Evolutionary conservation across 2,797 vertebrate species (phyloP).

Genomic region (Ptychadena robeensis): DNA sequence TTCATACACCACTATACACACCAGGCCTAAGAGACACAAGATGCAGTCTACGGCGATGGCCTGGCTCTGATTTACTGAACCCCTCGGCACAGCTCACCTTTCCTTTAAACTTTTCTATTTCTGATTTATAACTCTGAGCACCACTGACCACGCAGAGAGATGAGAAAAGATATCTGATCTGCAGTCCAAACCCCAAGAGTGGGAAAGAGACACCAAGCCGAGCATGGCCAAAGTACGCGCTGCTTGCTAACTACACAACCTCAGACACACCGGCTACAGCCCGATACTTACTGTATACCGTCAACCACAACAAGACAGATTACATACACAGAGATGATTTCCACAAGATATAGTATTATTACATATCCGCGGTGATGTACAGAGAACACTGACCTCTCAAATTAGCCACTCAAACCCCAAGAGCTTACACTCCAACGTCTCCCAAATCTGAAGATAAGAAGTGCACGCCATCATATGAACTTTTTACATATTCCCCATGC

Average conservation of each 20-base stretch:
- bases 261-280: background rate
- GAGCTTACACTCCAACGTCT: too few species aligned
- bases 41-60: background rate
- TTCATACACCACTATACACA: too few species aligned
- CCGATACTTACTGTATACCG: background rate
- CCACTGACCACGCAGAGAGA: background rate
- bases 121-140: background rate
- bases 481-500: too few species aligned
- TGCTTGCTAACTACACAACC: background rate
- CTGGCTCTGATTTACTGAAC: background rate
- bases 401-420: too few species aligned
- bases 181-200: background rate
- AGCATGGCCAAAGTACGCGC: background rate
- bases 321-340: background rate
- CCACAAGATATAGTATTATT: too few species aligned
- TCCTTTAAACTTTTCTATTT: background rate
- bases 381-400: too few species aligned
- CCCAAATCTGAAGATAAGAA: too few species aligned
- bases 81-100: background rate
- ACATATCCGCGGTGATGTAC: too few species aligned
- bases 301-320: too few species aligned
- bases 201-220: background rate
- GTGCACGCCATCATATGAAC: too few species aligned
- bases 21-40: background rate
- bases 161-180: constrained; percentile 18